Percentiles rank a stretch among this genome's conserved stretches.
These are phyloP conservation scores for Drosophila quasianomalipes DNA, from an alignment of 2,888 invertebrate species.

Conservation along the genomic window DNA sequence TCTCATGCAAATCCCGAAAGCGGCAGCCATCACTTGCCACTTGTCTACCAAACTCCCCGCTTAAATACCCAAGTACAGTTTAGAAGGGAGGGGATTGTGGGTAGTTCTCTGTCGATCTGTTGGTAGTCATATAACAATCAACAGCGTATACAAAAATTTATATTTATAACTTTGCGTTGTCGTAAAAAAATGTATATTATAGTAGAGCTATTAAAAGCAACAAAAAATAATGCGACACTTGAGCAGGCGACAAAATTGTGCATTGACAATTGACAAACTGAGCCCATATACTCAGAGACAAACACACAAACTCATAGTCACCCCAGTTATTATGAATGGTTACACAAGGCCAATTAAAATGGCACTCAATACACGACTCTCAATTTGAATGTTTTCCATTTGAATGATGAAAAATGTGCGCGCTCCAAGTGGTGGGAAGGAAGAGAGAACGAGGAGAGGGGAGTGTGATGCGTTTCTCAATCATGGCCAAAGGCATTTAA, in stretches of 20 bases:
- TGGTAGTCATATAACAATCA: constrained; percentile 67
- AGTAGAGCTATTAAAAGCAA: constrained; percentile 36
- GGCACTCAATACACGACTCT: constrained; percentile 25
- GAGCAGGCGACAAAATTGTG: constrained; percentile 51
- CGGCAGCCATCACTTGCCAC: constrained; percentile 54
- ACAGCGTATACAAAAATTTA: constrained; percentile 55
- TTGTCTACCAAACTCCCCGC: constrained; percentile 42
- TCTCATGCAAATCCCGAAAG: constrained; percentile 48
- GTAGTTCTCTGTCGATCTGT: constrained; percentile 5
- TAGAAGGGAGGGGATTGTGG: background rate
- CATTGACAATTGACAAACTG: constrained; percentile 47
- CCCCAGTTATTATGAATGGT: constrained; percentile 38
- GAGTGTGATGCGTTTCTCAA: constrained; percentile 54
- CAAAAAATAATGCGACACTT: constrained; percentile 41
- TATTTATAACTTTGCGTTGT: constrained; percentile 65
- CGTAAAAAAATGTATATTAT: constrained; percentile 54
- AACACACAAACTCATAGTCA: constrained; percentile 3
- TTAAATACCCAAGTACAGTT: constrained; percentile 12
- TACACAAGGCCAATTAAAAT: constrained; percentile 29
- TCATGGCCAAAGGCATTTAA: constrained; percentile 63
- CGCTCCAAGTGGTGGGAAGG: constrained; percentile 43
- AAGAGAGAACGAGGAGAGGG: background rate
- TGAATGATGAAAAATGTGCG: constrained; percentile 68
- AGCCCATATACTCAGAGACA: constrained; percentile 12
- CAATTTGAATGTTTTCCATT: constrained; percentile 53